These are phyloP conservation scores for Pempheris klunzingeri DNA, from an alignment of 2,797 vertebrate genomes.

Conservation along the genomic window DNA sequence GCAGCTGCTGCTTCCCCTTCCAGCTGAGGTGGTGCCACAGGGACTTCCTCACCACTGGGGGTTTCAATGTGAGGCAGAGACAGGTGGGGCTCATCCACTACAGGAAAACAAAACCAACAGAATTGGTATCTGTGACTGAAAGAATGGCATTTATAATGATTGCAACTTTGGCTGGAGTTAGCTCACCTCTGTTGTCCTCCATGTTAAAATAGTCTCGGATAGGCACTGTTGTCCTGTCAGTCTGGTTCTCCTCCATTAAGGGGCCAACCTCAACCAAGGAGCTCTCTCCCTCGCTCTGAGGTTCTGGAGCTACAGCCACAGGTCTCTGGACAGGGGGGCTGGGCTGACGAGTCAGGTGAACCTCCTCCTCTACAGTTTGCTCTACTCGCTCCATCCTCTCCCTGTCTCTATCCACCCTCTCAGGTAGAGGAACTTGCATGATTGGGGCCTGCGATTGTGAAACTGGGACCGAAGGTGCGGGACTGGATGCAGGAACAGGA, in stretches of 20 bases:
- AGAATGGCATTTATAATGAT: not conserved
- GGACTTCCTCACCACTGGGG: conserved; percentile 78
- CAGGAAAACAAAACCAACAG: conserved; percentile 19
- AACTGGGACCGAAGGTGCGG: conserved; percentile 57
- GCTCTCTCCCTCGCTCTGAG: conserved; percentile 61
- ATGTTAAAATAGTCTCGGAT: conserved; percentile 83
- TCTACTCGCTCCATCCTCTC: conserved; percentile 69
- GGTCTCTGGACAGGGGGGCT: conserved; percentile 78
- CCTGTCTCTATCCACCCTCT: conserved; percentile 54
- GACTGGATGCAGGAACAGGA: conserved; percentile 62
- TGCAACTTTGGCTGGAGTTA: not conserved
- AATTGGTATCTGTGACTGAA: not conserved
- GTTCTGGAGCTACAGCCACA: conserved; percentile 58
- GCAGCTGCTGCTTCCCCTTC: conserved; percentile 91
- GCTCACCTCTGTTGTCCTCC: conserved; percentile 84
- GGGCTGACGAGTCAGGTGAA: conserved; percentile 75
- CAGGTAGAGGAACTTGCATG: conserved; percentile 54
- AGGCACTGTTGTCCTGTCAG: conserved; percentile 72
- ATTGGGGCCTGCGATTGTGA: conserved; percentile 59
- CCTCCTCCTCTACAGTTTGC: conserved; percentile 73
- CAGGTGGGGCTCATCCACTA: conserved; percentile 83
- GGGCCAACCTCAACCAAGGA: conserved; percentile 64
- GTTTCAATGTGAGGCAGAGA: conserved; percentile 79
- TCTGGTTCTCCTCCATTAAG: conserved; percentile 75
- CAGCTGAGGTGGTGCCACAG: conserved; percentile 83